Evolutionary conservation across 2,888 invertebrate species (phyloP).

Genomic region (Tachina fera): DNA sequence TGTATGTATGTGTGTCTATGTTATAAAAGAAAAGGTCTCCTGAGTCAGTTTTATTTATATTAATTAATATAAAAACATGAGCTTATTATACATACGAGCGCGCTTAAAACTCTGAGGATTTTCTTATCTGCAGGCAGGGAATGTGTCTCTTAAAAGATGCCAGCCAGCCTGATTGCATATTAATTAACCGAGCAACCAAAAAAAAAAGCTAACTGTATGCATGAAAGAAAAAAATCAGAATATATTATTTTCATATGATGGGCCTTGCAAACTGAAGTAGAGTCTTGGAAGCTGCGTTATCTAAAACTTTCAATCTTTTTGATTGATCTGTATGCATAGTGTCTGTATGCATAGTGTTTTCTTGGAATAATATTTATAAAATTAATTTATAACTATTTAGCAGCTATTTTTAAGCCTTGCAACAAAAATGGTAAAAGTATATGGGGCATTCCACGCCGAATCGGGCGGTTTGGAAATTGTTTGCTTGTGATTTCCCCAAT

Average conservation of each 20-base stretch:
- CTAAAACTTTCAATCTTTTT: not conserved
- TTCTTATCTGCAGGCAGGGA: slow-evolving; percentile 57
- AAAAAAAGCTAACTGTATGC: slow-evolving; percentile 2
- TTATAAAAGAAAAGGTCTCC: slow-evolving; percentile 44
- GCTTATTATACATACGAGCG: slow-evolving; percentile 63
- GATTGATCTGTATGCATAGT: not conserved
- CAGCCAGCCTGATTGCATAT: slow-evolving; percentile 33
- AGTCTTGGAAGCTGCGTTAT: not conserved
- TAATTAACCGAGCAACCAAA: slow-evolving; percentile 52
- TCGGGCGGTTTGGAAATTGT: too few relatives aligned
- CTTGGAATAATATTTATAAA: not conserved
- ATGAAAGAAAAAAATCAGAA: not conserved
- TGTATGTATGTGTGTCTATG: slow-evolving; percentile 7
- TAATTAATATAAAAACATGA: slow-evolving; percentile 69
- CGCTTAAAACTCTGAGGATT: slow-evolving; percentile 56
- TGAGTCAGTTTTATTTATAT: slow-evolving; percentile 62
- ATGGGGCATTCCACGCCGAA: too few relatives aligned
- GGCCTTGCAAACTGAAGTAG: slow-evolving; percentile 11
- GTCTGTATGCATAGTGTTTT: too few relatives aligned
- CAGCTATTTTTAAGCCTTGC: too few relatives aligned
- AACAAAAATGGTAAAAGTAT: too few relatives aligned
- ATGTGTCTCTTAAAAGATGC: slow-evolving; percentile 45
- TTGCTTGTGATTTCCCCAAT: too few relatives aligned
- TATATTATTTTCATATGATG: not conserved
- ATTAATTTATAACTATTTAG: not conserved